Evolutionary conservation across 2,888 invertebrate genomes (phyloP), one percentile per base, ranked within the genome.

Genomic region (Hyposoter didymator): DNA sequence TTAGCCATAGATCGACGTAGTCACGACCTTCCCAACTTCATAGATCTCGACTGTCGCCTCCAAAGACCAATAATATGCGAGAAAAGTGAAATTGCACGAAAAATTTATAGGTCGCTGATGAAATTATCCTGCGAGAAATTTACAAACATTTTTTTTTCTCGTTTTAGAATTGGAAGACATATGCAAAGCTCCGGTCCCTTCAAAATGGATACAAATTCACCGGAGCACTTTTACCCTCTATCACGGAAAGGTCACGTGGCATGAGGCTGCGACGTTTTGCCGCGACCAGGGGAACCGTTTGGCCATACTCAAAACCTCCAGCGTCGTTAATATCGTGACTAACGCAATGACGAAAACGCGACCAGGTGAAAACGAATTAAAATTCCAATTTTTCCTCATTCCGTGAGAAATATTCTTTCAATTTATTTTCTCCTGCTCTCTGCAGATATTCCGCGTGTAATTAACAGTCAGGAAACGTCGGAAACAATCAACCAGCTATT

Each of bases 21-120:
- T 59, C 95, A 95, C 88, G 95, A 95, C 90, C 92, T 91, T 28
- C 95, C 95, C 0, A 95, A 95, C n/a, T 95, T 95, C 84, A 88
- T 95, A 0, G 95, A 95, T 89, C 92, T 95, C n/a, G 94, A 95
- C 0, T 95, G 95, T 84, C 89, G 93, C 0, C 86, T 95, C n/a
- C 94, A 94, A 45, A 90, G 95, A 62, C 93, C 95, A 0, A 95
- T 95, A 62, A 94, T 94, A 1, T 95, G 95, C 55, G 95, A 95
- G 87, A 93, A 94, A 92, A 94, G 95, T 95, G 89, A 8, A 39
- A 19, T 67, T 67, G 8, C 19, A 43, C 17, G 1, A 22, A 22
- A 39, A 6, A 43, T 10, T 2, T 19, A n/a, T n/a, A 3, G 2
- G 32, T 62, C n/a, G 47, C 22, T 43, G 0, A 32, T 28, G 1